Evolutionary conservation across 2,797 vertebrate species (phyloP), one percentile per base, ranked within the genome.

Genomic region (Sebastes cheni): DNA sequence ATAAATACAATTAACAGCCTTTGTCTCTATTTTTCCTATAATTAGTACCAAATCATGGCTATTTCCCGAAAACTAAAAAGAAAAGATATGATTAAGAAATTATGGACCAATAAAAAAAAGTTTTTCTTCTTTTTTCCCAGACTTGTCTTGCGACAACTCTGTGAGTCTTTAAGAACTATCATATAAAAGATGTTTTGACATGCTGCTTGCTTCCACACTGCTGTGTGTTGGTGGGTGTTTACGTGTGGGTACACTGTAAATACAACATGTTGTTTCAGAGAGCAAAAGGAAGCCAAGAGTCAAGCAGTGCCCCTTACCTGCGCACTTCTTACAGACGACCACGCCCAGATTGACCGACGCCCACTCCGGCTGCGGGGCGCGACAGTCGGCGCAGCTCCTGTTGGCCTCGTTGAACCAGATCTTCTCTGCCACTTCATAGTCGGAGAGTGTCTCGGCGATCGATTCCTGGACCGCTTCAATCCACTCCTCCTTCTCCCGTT

Each of bases 361-460:
- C 98, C 98, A 99, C 95, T 99, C 98, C 1, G 98, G 98, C 83
- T 91, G 91, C 0, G 94, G 93, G 65, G 96, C 95, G 62, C 87
- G 94, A 75, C 98, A 99, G 93, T 99, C 98, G 9, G 97, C 98
- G 25, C 98, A 99, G 94, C 87, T 97, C 92, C 96, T 93, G 94
- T 99, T 99, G 85, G 97, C 97, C 83, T 97, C 95, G 89, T 98
- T 99, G 96, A 97, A 98, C 98, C 98, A 99, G 94, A 99, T 97
- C 97, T 99, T 99, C 95, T 99, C 98, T 8, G 97, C 97, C 93
- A 99, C 98, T 96, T 99, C 98, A 74, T 99, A 99, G 97, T 99
- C 97, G 87, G 97, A 99, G 82, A 99, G 96, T 36, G 97, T 97
- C 94, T 99, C 98, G 11, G 97, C 97, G 68, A 99, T 99, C 10